These are phyloP conservation scores for Dromococcyx pavoninus DNA, from an alignment of 2,797 vertebrate species.

Conservation along the genomic window DNA sequence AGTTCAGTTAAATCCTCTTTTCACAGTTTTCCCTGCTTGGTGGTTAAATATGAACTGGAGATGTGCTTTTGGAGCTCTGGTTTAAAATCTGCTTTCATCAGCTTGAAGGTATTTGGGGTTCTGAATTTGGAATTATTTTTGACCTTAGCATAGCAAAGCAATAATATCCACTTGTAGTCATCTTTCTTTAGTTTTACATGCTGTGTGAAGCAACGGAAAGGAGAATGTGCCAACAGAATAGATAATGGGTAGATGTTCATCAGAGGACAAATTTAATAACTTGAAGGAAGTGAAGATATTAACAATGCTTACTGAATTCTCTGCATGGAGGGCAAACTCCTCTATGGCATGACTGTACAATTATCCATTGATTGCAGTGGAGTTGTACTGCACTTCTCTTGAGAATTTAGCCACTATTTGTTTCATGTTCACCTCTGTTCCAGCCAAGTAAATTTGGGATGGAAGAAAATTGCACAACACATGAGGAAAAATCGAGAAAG, in stretches of 20 bases:
- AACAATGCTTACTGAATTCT: not conserved
- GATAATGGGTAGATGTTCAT: not conserved
- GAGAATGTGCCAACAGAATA: not conserved
- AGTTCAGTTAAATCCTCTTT: not conserved
- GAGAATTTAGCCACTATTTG: not conserved
- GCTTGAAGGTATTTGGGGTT: not conserved
- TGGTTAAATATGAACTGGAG: not conserved
- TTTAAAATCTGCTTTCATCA: not conserved
- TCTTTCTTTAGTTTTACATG: not conserved
- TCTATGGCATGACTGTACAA: not conserved
- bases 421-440: not conserved
- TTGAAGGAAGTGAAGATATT: conserved; percentile 10
- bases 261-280: not conserved
- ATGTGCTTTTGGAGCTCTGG: too few species aligned
- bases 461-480: not conserved
- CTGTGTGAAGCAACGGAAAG: not conserved
- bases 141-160: not conserved
- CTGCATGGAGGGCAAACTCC: not conserved
- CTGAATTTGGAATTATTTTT: not conserved
- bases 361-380: not conserved
- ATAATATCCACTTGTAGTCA: not conserved
- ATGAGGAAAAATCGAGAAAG: not conserved
- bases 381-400: not conserved
- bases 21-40: not conserved
- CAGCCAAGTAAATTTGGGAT: not conserved